Evolutionary conservation across 2,797 vertebrate species (phyloP), one percentile per base, ranked within the genome.

Genomic region (Tolypeutes matacus): DNA sequence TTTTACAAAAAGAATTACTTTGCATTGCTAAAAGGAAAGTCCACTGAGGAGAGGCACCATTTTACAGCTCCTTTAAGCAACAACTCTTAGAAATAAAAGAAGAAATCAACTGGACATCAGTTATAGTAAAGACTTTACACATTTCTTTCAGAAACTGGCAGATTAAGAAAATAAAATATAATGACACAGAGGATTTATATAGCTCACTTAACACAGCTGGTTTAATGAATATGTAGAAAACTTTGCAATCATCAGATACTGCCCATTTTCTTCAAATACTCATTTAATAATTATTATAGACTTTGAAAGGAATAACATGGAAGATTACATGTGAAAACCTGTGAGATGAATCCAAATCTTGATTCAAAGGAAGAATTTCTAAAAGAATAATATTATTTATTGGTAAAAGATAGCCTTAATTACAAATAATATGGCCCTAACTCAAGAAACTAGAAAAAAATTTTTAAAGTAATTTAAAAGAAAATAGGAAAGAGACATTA

Each of bases 271-370:
- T 94, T 94, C 39, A 73, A 96, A 92, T 72, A 58, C 34, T 67
- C 65, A 60, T 77, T 91, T 77, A 18, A 91, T 91, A 94, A 88
- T 90, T 92, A 96, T 91, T 94, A 75, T 53, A 94, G 62, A 70
- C 7, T 81, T 73, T 84, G 62, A 95, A 85, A 65, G 60, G 36
- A 78, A 89, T 89, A 86, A 81, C 81, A 67, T 29, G 18, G 39
- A 69, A 82, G n/a, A 49, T 69, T 7, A 12, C 42, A 78, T 89
- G 82, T 94, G 81, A 92, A 94, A 94, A 34, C 42, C 29, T 69
- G 11, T 81, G 77, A 92, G 17, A 70, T 75, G 34, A 93, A 75
- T 93, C 7, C 36, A 91, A 94, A 76, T 49, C 36, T 91, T 69
- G 60, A 96, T 53, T 92, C 46, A 90, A 96, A 94, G 64, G 31